Conservation (phyloP, 2,888 invertebrate species). For the Torymus auratus region DNA sequence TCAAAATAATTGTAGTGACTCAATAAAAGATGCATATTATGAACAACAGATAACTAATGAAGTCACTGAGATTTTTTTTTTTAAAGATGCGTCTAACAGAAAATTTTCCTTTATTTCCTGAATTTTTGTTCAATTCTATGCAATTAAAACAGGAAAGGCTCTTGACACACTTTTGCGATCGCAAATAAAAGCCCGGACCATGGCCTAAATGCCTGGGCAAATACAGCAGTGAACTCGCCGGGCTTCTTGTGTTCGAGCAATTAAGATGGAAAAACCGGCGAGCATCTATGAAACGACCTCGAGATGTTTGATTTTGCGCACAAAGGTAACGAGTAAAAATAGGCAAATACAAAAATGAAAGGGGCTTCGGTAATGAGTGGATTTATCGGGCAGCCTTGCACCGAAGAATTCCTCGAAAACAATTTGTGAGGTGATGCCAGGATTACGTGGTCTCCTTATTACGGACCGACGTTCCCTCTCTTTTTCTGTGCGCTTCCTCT, state of each 20-base stretch:
- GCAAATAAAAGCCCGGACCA: conserved; percentile 24
- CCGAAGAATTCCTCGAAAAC: conserved; percentile 31
- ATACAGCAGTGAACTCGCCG: background rate
- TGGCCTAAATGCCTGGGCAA: conserved; percentile 40
- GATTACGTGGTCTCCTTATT: conserved; percentile 16
- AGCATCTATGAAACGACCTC: background rate
- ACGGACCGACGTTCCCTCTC: background rate
- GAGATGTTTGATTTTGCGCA: conserved; percentile 19
- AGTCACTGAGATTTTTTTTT: too few relatives aligned
- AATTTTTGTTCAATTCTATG: background rate
- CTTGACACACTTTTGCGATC: conserved; percentile 20
- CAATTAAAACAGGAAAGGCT: conserved; percentile 17
- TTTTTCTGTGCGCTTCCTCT: background rate
- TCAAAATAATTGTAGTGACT: too few relatives aligned
- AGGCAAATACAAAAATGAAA: conserved; percentile 14
- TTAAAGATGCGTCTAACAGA: too few relatives aligned
- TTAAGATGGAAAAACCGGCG: conserved; percentile 8
- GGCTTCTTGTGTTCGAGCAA: background rate
- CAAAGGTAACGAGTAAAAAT: conserved; percentile 3
- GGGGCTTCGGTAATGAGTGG: conserved; percentile 36
- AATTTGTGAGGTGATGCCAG: conserved; percentile 10
- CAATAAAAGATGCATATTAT: too few relatives aligned
- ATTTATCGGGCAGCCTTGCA: conserved; percentile 5
- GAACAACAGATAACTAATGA: too few relatives aligned
- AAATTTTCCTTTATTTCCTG: too few relatives aligned